Conservation (phyloP, 2,797 vertebrate genomes). For the Oryzias dopingdopingensis region DNA sequence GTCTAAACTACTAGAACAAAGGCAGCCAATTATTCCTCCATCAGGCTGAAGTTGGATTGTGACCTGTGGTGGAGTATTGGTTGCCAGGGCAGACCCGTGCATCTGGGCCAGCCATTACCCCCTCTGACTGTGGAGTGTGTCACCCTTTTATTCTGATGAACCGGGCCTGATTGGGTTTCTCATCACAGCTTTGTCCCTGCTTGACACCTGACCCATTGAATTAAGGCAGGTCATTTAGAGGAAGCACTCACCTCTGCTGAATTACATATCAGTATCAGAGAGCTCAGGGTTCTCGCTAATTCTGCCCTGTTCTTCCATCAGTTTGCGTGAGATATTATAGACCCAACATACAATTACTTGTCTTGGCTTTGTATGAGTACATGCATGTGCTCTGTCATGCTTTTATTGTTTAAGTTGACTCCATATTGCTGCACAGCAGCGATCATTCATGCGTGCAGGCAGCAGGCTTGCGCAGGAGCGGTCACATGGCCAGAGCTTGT, state of each 20-base stretch:
- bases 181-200: conserved; percentile 66
- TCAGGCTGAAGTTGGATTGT: neutral
- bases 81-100: conserved; percentile 10
- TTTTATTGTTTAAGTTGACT: neutral
- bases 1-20: too few species aligned
- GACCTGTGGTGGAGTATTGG: conserved; percentile 19
- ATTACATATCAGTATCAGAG: conserved; percentile 56
- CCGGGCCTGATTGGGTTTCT: conserved; percentile 74
- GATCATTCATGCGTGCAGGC: conserved; percentile 12
- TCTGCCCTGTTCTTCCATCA: neutral
- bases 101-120: conserved; percentile 28
- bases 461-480: conserved; percentile 36
- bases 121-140: conserved; percentile 28
- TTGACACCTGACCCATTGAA: conserved; percentile 68
- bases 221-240: conserved; percentile 58
- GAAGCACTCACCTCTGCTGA: conserved; percentile 50
- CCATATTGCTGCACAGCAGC: conserved; percentile 10
- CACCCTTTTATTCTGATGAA: conserved; percentile 74
- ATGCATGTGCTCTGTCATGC: neutral
- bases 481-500: conserved; percentile 41
- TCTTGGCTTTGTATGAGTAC: neutral
- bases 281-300: conserved; percentile 29
- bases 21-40: too few species aligned
- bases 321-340: neutral
- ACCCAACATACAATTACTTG: neutral